phyloP scores from a whole-genome alignment of 1,140 invertebrate species.

The Hycleus cichorii region DNA sequence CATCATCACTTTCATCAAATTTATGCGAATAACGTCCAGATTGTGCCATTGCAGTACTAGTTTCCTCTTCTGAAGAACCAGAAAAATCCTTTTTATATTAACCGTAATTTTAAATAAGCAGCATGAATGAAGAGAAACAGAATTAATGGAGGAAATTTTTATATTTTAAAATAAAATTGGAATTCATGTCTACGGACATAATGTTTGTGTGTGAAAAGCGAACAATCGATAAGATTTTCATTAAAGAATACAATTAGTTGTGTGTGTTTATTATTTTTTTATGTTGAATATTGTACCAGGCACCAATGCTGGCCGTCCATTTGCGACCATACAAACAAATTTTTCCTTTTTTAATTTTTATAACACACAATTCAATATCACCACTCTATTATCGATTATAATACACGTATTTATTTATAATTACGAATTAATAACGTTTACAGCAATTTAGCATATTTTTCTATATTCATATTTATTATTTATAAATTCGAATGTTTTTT shows the following conservation, averaged over 20 bases:
- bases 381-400: too few species aligned
- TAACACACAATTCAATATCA: too few species aligned
- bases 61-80: conserved; percentile 39
- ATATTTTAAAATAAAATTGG: not conserved
- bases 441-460: not conserved
- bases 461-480: not conserved
- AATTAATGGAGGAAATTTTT: not conserved
- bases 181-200: conserved; percentile 1
- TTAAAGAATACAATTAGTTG: conserved; percentile 12
- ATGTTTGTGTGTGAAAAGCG: not conserved
- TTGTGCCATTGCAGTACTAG: conserved; percentile 31
- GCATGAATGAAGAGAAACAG: conserved; percentile 21
- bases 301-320: not conserved
- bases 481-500: conserved; percentile 5
- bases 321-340: not conserved
- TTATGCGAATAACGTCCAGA: conserved; percentile 28
- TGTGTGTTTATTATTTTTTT: not conserved
- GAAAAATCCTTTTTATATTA: conserved; percentile 35
- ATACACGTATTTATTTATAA: too few species aligned
- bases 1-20: conserved; percentile 37
- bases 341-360: too few species aligned
- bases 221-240: conserved; percentile 14
- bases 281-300: conserved; percentile 9
- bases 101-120: conserved; percentile 14
- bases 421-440: too few species aligned